phyloP scores from a whole-genome alignment of 2,797 vertebrate genomes.

The Sebastes kiyomatsui region DNA sequence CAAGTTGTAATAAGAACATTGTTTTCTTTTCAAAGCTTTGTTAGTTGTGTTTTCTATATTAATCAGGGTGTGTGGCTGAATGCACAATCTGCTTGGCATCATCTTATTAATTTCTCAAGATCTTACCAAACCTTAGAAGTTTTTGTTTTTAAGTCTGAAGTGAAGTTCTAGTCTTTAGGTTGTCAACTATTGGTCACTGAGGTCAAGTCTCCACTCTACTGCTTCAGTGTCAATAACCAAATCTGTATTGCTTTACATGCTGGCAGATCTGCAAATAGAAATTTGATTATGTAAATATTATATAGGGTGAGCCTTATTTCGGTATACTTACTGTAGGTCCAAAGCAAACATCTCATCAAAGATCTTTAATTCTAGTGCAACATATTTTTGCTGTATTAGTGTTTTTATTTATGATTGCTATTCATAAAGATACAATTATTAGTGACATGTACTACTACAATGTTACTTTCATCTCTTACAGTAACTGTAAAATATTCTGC shows the following conservation, averaged over 20 bases:
- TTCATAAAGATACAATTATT: not conserved
- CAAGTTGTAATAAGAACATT: not conserved
- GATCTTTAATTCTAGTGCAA: not conserved
- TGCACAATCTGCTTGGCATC: not conserved
- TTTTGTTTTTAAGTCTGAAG: not conserved
- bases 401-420: not conserved
- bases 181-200: too few relatives aligned
- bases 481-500: not conserved
- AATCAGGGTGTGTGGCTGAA: not conserved
- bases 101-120: not conserved
- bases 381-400: not conserved
- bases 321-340: not conserved
- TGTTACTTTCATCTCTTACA: not conserved
- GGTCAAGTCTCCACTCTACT: not conserved
- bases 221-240: not conserved
- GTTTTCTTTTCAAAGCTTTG: not conserved
- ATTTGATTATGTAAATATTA: not conserved
- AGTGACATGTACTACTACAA: not conserved
- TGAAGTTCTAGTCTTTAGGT: not conserved
- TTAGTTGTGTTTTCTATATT: not conserved
- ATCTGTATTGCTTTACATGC: not conserved
- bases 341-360: not conserved
- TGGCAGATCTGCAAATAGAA: not conserved
- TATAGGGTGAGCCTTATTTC: not conserved
- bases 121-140: not conserved